A percentile compares a stretch with the other conserved stretches of the same genome.
Evolutionary conservation across 2,113 vertebrate genomes (phyloP).

Genomic region (Dermatemys mawii): DNA sequence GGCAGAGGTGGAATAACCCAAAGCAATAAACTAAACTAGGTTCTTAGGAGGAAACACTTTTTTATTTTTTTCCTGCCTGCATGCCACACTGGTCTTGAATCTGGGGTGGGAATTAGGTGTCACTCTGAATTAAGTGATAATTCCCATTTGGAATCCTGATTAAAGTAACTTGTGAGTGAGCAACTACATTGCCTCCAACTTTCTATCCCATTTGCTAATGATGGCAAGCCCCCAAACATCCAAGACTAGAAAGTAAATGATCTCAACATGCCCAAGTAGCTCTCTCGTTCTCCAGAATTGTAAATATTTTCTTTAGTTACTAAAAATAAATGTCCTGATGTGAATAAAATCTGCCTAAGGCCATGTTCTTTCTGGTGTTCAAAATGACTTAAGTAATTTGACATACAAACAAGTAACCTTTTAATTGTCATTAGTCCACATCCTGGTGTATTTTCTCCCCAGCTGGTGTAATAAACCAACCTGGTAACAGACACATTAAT

Average conservation of each 20-base stretch:
- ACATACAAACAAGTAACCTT: neutral
- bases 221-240: neutral
- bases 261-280: neutral
- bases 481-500: neutral
- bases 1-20: accelerated
- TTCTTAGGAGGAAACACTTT: neutral
- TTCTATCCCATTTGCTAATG: neutral
- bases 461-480: neutral
- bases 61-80: neutral
- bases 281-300: neutral
- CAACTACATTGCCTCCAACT: neutral
- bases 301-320: neutral
- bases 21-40: neutral
- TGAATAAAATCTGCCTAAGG: neutral
- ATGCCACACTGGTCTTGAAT: neutral
- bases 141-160: neutral
- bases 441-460: neutral
- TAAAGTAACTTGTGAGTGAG: neutral
- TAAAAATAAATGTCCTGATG: neutral
- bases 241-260: neutral
- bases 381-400: neutral
- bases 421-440: neutral
- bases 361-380: neutral
- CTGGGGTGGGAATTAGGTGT: neutral
- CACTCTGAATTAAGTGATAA: neutral